phyloP scores from a whole-genome alignment of 2,113 vertebrate genomes.

The Microtus pennsylvanicus region DNA sequence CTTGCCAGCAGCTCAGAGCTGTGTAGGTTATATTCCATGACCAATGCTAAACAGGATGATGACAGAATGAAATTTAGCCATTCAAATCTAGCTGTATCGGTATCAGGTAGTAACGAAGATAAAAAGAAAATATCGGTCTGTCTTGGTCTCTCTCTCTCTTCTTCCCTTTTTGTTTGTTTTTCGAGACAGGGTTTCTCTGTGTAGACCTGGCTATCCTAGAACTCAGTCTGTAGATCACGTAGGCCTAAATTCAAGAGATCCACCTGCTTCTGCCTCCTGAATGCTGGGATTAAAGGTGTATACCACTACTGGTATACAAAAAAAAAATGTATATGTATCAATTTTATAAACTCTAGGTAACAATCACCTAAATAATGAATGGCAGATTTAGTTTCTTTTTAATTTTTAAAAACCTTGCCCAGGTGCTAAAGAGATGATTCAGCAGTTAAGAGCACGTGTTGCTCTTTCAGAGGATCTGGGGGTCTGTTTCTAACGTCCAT shows the following conservation, averaged over 20 bases:
- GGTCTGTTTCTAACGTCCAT: not conserved
- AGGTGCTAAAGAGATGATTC: not conserved
- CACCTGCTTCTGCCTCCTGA: not conserved
- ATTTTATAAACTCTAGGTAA: not conserved
- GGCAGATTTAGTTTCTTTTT: not conserved
- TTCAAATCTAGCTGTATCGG: not conserved
- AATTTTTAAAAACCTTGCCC: not conserved
- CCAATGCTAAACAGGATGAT: not conserved
- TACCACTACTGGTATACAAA: not conserved
- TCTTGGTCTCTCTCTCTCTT: no score
- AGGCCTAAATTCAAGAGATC: not conserved
- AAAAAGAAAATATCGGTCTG: not conserved
- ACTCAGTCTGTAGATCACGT: not conserved
- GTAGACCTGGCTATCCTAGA: not conserved
- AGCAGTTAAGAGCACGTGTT: not conserved
- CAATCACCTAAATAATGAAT: not conserved
- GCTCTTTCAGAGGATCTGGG: not conserved
- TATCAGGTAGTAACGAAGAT: not conserved
- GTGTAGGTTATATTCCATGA: not conserved
- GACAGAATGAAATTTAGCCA: not conserved
- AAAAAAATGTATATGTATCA: not conserved
- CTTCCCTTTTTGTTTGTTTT: not conserved
- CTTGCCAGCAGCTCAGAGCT: not conserved
- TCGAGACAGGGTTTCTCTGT: not conserved
- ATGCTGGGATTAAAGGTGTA: not conserved